Percentiles rank a stretch among this genome's conserved stretches.
These are phyloP conservation scores for Neomonachus schauinslandi DNA, from an alignment of 2,113 vertebrate genomes.

Conservation along the genomic window DNA sequence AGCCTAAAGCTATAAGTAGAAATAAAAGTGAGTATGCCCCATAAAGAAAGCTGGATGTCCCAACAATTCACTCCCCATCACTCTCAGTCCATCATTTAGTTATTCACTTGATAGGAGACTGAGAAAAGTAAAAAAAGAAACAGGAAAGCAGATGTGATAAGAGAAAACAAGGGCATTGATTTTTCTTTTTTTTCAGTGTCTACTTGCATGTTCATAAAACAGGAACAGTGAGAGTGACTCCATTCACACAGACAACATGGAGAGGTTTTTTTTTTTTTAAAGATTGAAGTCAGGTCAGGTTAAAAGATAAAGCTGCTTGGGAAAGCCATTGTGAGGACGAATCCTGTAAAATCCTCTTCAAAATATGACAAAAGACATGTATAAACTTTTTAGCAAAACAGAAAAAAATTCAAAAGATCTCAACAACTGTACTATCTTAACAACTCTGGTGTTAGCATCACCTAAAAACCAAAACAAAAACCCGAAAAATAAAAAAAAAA, in stretches of 20 bases:
- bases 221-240: not conserved
- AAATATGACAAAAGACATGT: not conserved
- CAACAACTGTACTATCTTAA: conserved; percentile 23
- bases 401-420: not conserved
- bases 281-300: not conserved
- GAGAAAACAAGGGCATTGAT: not conserved
- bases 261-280: not conserved
- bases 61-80: conserved; percentile 9
- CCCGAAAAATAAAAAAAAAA: no score
- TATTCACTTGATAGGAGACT: not conserved
- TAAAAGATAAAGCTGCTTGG: not conserved
- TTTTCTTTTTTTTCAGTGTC: not conserved
- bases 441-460: conserved; percentile 49
- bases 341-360: conserved; percentile 36
- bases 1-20: not conserved
- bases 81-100: not conserved
- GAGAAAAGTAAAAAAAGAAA: not conserved
- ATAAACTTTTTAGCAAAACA: conserved; percentile 29
- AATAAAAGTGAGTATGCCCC: conserved; percentile 33
- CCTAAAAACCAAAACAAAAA: not conserved
- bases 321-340: conserved; percentile 32
- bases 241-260: not conserved
- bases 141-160: not conserved
- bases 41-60: not conserved
- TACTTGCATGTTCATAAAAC: not conserved